phyloP scores from a whole-genome alignment of 2,113 vertebrate species.

The Psophia crepitans region DNA sequence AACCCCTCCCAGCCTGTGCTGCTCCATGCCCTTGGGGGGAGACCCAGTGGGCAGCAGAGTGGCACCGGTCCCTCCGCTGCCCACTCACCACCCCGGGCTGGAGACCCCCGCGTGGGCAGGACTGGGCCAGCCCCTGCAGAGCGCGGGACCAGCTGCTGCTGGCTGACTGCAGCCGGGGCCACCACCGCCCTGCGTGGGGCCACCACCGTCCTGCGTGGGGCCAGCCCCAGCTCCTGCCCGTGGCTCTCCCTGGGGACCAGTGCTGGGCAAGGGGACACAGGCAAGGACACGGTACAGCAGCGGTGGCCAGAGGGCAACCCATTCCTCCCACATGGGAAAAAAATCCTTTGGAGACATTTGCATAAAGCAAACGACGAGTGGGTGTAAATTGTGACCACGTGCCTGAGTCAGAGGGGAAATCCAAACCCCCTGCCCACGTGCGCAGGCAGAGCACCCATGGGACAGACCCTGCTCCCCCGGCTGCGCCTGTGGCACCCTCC shows the following conservation, averaged over 20 bases:
- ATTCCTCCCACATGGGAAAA: background rate
- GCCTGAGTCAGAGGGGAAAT: background rate
- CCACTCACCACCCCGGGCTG: background rate
- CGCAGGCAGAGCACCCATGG: background rate
- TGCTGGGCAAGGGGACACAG: background rate
- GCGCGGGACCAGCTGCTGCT: background rate
- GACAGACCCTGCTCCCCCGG: background rate
- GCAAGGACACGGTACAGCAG: background rate
- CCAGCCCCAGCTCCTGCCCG: background rate
- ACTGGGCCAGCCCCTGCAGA: rapidly evolving
- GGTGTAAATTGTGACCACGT: rapidly evolving
- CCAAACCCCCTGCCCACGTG: rapidly evolving
- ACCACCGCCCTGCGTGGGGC: background rate
- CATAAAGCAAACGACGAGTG: background rate
- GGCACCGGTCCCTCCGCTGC: rapidly evolving
- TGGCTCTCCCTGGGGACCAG: too few species aligned
- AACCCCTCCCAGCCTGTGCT: background rate
- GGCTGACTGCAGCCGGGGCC: too few species aligned
- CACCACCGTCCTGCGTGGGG: background rate
- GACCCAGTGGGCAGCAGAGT: background rate
- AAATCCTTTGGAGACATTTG: background rate
- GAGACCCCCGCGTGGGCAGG: rapidly evolving
- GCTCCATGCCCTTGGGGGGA: background rate
- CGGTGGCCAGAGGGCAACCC: background rate
- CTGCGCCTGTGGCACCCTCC: background rate